Evolutionary conservation across 2,888 invertebrate species (phyloP).

Genomic region (Deroplatys truncata): DNA sequence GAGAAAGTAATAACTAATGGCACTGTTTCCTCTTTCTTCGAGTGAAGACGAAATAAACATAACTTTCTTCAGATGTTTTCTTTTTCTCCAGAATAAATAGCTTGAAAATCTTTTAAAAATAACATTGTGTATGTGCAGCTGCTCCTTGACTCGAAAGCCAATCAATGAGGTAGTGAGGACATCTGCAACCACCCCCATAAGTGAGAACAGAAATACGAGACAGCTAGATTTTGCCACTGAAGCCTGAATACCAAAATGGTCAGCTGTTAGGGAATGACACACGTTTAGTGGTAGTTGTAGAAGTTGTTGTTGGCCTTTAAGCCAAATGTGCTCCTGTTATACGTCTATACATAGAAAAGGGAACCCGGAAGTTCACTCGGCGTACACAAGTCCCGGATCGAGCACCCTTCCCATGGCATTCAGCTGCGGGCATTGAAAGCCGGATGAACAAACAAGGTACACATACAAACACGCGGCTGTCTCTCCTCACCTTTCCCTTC

Average conservation of each 20-base stretch:
- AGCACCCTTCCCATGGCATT: not conserved
- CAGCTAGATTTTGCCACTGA: not conserved
- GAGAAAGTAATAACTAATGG: too few relatives aligned
- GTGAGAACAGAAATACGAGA: not conserved
- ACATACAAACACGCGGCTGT: not conserved
- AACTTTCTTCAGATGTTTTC: too few relatives aligned
- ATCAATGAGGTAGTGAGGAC: not conserved
- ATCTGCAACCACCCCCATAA: too few relatives aligned
- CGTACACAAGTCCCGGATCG: not conserved
- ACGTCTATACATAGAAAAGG: not conserved
- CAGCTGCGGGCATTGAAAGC: slow-evolving; percentile 2
- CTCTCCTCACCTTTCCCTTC: not conserved
- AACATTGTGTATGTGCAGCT: too few relatives aligned
- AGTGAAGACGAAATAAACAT: too few relatives aligned
- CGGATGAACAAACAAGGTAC: slow-evolving; percentile 1
- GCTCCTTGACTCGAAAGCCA: too few relatives aligned
- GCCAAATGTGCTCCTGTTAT: not conserved
- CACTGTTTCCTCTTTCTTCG: too few relatives aligned
- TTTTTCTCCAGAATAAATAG: too few relatives aligned
- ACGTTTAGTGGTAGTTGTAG: not conserved
- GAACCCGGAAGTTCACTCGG: slow-evolving; percentile 3
- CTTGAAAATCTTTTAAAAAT: too few relatives aligned
- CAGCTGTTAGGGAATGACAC: not conserved
- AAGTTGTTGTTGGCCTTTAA: not conserved
- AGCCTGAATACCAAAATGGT: not conserved